Evolutionary conservation across 2,888 invertebrate genomes (phyloP), one percentile per base, ranked within the genome.

Genomic region (Trissolcus japonicus): DNA sequence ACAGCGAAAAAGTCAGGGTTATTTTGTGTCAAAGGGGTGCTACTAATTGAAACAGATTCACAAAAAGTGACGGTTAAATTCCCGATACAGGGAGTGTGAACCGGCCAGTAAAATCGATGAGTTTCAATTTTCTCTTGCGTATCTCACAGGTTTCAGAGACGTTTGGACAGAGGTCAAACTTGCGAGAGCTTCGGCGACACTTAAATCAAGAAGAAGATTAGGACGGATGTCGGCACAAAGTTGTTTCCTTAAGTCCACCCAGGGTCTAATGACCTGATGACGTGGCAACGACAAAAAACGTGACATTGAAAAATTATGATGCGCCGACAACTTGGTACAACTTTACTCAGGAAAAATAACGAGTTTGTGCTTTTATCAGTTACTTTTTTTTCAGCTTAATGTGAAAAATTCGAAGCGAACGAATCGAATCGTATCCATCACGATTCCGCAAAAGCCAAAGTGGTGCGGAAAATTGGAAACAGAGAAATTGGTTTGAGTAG

Each of bases 201-300:
- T 81, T 74, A 78, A 81, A 81, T 81, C 80, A 79, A 79, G 79
- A 67, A 75, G 80, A 80, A 81, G 81, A 81, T 80, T 80, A 80
- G 80, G 79, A 82, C 68, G 80, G 80, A 80, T 82, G 80, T 80
- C 80, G 76, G 76, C 80, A 72, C 63, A 72, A 80, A 81, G 79
- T 81, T 80, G 67, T 54, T 72, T 59, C 71, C 61, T 59, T 19
- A 43, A 54, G 63, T 54, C 48, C 59, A 59, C 65, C 62, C 69
- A 62, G 56, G 55, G 50, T 65, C 16, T 16, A 46, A 65, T 55
- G 76, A 65, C 65, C 63, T 16, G 63, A 72, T 68, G 68, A 75
- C 25, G 60, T 56, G 62, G 53, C 78, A 74, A 72, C 48, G 65
- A 69, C 60, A 59, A 25, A 16, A 50, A 53, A 13, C 51, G 48